These are phyloP conservation scores for Chaetura pelagica DNA, from an alignment of 2,113 vertebrate species.

Conservation along the genomic window DNA sequence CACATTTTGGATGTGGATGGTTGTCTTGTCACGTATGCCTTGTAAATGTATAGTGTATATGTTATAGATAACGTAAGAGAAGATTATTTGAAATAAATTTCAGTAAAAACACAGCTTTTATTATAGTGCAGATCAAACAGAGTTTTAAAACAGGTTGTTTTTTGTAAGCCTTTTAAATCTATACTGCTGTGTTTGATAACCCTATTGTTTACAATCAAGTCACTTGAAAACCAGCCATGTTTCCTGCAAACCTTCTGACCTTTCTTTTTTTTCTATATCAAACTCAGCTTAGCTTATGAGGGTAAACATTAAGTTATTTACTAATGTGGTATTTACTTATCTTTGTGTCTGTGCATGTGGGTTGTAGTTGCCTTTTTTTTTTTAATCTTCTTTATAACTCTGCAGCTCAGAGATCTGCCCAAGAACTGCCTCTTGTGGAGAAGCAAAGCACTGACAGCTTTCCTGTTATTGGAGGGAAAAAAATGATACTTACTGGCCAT, in stretches of 20 bases:
- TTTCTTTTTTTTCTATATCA: not conserved
- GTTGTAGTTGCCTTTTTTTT: not conserved
- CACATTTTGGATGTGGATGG: fast-evolving
- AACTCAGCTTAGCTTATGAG: not conserved
- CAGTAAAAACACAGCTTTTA: not conserved
- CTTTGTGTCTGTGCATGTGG: not conserved
- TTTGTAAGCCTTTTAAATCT: not conserved
- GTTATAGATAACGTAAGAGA: not conserved
- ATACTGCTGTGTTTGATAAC: not conserved
- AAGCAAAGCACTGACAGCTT: slow-evolving; percentile 93
- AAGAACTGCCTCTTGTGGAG: slow-evolving; percentile 97
- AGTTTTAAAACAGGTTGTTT: not conserved
- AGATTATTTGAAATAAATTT: not conserved
- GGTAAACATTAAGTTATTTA: not conserved
- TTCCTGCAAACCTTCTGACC: slow-evolving; percentile 11
- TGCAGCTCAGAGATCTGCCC: slow-evolving; percentile 94
- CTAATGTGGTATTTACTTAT: not conserved
- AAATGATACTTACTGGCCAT: slow-evolving; percentile 92
- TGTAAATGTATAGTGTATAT: not conserved
- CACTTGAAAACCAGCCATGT: not conserved
- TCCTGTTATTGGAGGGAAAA: slow-evolving; percentile 89
- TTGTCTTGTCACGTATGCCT: not conserved
- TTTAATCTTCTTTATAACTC: not conserved
- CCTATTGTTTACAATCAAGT: not conserved
- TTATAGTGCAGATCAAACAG: not conserved